Base-by-base conservation (phyloP, 2,888 invertebrate species). In the Tachina fera region DNA sequence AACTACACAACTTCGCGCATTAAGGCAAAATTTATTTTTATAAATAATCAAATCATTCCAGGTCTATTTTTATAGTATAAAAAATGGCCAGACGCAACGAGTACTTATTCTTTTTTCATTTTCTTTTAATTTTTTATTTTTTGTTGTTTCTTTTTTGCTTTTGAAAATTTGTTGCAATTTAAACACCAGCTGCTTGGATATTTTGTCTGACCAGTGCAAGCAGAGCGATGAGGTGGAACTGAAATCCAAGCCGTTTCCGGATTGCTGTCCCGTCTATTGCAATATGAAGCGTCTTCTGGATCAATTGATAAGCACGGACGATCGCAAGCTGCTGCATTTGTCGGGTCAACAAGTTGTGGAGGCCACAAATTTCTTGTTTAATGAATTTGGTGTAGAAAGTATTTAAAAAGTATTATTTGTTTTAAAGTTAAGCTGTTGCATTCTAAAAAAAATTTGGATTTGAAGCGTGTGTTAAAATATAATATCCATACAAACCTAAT, bases 21-120 rank as follows among this genome's bases (percentile, higher is more conserved):
- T n/a, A n/a, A n/a, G n/a, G 87, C 90, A 91, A 82, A 92, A 92
- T 87, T 88, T 92, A 41, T 92, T 92, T 77, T 92, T 89, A 92
- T 92, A 89, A 92, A 92, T 78, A 92, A 92, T 88, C 91, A 91
- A 84, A 89, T 92, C 91, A 92, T 78, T 91, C 92, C 91, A 91
- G 91, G 91, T 92, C 92, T 89, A 91, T 92, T 90, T 92, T 92
- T 91, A 91, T 91, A 89, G 90, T 92, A 90, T 91, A 92, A 91
- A 92, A 92, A 90, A 89, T 90, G 81, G 89, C 91, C 90, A 92
- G 92, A 90, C 92, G 89, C 79, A 91, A 92, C 89, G 92, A 92
- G 92, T 92, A 91, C 91, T 90, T 89, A 4, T 51, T 75, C 47
- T 8, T 31, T 65, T 60, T 67, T 61, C 82, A 72, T 14, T 51